Conservation (phyloP, 1,140 invertebrate species). For the Anoplophora glabripennis region DNA sequence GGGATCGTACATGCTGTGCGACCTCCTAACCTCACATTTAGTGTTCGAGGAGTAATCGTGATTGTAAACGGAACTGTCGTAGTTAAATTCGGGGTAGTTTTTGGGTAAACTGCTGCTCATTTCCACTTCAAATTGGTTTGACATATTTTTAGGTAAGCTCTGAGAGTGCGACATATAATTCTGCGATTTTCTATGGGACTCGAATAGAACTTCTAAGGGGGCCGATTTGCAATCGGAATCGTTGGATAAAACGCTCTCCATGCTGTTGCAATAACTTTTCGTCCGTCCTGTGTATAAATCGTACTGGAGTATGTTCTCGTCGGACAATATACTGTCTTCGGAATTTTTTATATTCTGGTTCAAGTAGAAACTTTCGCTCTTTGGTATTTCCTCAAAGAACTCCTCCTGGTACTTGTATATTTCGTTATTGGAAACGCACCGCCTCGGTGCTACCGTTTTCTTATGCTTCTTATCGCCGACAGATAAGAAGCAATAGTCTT, state of each 20-base stretch:
- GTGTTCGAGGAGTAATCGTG: not conserved
- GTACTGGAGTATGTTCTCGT: slow-evolving; percentile 60
- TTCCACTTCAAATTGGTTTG: slow-evolving; percentile 14
- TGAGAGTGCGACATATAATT: slow-evolving; percentile 27
- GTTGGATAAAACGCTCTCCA: slow-evolving; percentile 76
- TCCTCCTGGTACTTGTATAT: slow-evolving; percentile 57
- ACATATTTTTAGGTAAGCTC: slow-evolving; percentile 36
- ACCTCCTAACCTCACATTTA: not conserved
- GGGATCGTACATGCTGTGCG: slow-evolving; percentile 2
- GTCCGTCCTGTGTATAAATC: slow-evolving; percentile 55
- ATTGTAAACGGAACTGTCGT: not conserved
- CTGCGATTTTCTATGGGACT: slow-evolving; percentile 27
- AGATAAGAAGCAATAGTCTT: slow-evolving; percentile 63
- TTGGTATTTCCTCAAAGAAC: slow-evolving; percentile 38
- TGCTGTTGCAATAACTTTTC: slow-evolving; percentile 65
- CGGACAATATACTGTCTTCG: slow-evolving; percentile 74
- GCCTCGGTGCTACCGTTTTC: slow-evolving; percentile 54
- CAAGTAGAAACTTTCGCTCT: slow-evolving; percentile 62
- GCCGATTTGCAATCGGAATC: slow-evolving; percentile 75
- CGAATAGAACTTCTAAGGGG: slow-evolving; percentile 67
- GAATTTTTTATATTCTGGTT: slow-evolving; percentile 60
- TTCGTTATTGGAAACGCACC: slow-evolving; percentile 74
- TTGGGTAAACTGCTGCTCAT: slow-evolving; percentile 33
- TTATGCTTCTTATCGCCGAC: slow-evolving; percentile 56
- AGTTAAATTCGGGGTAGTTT: slow-evolving; percentile 21